A percentile compares a stretch with the other conserved stretches of the same genome.
These are phyloP conservation scores for Spheniscus humboldti DNA, from an alignment of 2,797 vertebrate genomes.

Conservation along the genomic window DNA sequence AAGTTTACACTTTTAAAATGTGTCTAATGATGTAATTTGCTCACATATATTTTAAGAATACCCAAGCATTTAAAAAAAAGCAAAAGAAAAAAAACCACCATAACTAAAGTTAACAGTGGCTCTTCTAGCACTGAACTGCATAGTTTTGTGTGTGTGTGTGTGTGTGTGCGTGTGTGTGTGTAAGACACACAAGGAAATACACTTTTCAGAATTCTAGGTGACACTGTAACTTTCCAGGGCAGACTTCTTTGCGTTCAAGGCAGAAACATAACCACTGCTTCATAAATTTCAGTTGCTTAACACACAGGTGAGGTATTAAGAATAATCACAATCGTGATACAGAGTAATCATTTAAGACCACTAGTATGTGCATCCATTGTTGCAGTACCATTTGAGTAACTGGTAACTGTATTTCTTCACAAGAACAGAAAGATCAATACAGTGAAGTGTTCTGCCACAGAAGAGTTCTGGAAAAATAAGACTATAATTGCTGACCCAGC, in stretches of 20 bases:
- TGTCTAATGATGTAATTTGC: not conserved
- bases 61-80: fast-evolving
- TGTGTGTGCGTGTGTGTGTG: too few relatives aligned
- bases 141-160: too few relatives aligned
- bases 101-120: not conserved
- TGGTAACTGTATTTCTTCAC: not conserved
- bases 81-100: not conserved
- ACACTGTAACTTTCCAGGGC: not conserved
- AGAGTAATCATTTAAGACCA: not conserved
- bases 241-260: not conserved
- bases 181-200: not conserved
- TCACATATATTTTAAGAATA: not conserved
- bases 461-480: not conserved
- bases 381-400: not conserved
- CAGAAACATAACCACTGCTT: not conserved
- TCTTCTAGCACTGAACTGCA: not conserved
- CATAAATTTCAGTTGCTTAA: not conserved
- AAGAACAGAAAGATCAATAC: not conserved
- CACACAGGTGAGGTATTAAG: not conserved
- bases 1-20: not conserved
- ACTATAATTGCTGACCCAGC: not conserved
- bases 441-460: not conserved
- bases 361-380: fast-evolving
- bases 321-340: not conserved
- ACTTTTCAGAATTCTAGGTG: not conserved